Conservation (phyloP, 2,797 vertebrate species). For the Sphaeramia orbicularis region DNA sequence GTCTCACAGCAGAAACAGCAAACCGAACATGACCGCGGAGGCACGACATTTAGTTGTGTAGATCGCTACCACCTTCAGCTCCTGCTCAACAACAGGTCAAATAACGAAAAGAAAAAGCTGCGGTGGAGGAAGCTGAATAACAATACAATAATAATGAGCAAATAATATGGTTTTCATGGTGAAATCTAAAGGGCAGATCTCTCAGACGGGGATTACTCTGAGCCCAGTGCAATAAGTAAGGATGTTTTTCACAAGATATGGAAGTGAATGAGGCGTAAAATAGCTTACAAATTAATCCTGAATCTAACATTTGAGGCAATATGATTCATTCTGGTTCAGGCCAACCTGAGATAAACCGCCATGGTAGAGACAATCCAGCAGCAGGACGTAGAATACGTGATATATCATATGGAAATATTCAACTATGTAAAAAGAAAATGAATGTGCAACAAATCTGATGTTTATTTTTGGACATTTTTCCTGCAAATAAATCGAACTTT, state of each 20-base stretch:
- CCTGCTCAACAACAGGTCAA: constrained; percentile 29
- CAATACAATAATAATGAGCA: constrained; percentile 10
- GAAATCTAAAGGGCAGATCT: constrained; percentile 18
- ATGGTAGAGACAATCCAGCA: too few species aligned
- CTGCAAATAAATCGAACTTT: too few species aligned
- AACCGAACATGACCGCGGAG: constrained; percentile 13
- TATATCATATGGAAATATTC: too few species aligned
- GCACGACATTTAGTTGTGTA: constrained; percentile 37
- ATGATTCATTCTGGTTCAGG: too few species aligned
- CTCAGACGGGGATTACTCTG: not conserved
- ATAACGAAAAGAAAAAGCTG: not conserved
- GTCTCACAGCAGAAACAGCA: constrained; percentile 26
- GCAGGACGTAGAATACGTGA: too few species aligned
- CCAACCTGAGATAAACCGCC: too few species aligned
- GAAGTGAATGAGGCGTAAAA: not conserved
- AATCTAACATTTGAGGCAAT: too few species aligned
- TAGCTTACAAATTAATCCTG: not conserved
- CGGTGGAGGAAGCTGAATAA: constrained; percentile 4
- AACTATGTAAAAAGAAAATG: too few species aligned
- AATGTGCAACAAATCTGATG: too few species aligned
- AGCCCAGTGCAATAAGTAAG: constrained; percentile 1
- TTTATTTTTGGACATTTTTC: too few species aligned
- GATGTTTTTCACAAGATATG: constrained; percentile 1
- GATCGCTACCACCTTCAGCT: constrained; percentile 24
- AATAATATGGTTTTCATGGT: constrained; percentile 13